Percentiles rank a stretch among this genome's conserved stretches.
Evolutionary conservation across 2,888 invertebrate genomes (phyloP).

Genomic region (Eugnorisma glareosa): DNA sequence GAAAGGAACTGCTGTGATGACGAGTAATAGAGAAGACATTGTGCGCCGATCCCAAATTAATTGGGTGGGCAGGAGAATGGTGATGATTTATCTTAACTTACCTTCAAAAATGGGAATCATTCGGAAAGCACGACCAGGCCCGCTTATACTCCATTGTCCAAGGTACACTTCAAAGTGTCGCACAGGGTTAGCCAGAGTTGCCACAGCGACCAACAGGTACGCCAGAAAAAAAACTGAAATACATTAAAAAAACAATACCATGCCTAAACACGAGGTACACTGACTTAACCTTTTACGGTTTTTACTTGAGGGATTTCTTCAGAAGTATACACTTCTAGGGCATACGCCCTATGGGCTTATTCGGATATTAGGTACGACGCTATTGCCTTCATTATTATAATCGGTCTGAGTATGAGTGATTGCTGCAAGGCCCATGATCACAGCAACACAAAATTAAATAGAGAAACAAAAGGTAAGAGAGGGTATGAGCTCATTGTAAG

Average conservation of each 20-base stretch:
- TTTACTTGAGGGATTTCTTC: no score
- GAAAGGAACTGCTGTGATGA: not conserved
- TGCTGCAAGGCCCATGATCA: not conserved
- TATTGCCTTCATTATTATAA: not conserved
- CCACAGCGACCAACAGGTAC: conserved; percentile 75
- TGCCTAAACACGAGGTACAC: not conserved
- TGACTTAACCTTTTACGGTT: not conserved
- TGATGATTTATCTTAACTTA: conserved; percentile 55
- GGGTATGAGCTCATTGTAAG: no score
- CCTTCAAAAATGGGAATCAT: conserved; percentile 85
- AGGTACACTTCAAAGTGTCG: conserved; percentile 87
- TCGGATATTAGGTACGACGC: not conserved
- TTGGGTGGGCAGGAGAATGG: not conserved
- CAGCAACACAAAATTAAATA: not conserved
- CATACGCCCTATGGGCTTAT: no score
- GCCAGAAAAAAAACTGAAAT: conserved; percentile 80
- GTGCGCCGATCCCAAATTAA: not conserved
- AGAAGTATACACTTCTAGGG: no score
- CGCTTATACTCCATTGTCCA: conserved; percentile 88
- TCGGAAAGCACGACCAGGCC: conserved; percentile 86
- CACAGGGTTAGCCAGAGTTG: conserved; percentile 80
- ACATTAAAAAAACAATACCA: not conserved
- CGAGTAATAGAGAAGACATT: not conserved
- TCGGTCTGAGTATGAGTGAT: not conserved
- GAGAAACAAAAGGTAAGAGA: not conserved